These are phyloP conservation scores for Sinosuthora webbiana DNA, from an alignment of 2,113 vertebrate genomes.

Conservation along the genomic window DNA sequence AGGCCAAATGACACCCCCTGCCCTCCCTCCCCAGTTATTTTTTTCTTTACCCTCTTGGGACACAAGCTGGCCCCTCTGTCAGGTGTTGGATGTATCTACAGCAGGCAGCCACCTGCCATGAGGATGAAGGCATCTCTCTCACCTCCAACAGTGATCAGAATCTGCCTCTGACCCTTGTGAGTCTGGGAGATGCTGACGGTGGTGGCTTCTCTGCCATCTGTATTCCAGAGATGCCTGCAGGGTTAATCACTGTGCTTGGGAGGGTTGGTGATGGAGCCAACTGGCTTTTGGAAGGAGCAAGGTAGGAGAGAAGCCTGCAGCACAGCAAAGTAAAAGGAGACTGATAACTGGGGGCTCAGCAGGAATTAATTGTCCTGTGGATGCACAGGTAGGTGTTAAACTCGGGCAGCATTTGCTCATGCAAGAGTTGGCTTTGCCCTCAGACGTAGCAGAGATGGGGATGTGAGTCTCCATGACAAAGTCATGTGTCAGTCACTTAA, in stretches of 20 bases:
- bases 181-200: neutral
- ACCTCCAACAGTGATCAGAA: neutral
- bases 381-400: neutral
- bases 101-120: neutral
- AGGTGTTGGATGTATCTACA: neutral
- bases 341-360: neutral
- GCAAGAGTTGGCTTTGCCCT: neutral
- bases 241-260: neutral
- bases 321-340: neutral
- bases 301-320: neutral
- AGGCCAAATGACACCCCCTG: fast-evolving
- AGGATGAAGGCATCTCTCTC: neutral
- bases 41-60: neutral
- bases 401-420: fast-evolving
- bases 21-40: neutral
- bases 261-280: neutral
- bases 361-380: neutral
- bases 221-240: neutral
- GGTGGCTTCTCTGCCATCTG: neutral
- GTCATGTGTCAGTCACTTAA: neutral
- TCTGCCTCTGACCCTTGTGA: neutral
- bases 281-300: neutral
- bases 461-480: neutral
- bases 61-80: neutral
- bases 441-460: neutral